Base-by-base conservation (phyloP, 2,797 vertebrate species). In the Sebastes itinus region DNA sequence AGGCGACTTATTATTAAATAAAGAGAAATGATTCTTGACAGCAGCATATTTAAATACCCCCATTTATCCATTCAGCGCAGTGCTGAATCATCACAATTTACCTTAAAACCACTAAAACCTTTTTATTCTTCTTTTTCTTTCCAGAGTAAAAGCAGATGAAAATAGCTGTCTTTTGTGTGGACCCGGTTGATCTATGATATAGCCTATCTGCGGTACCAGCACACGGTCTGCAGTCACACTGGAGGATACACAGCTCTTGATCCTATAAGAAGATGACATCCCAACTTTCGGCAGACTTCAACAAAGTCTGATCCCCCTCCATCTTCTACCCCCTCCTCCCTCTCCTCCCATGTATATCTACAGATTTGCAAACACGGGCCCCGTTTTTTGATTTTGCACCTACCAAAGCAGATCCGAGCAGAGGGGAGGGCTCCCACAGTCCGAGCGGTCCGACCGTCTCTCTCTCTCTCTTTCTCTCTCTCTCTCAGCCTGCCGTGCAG, bases 241-340 rank as follows among this genome's bases (percentile, higher is more conserved):
- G 42, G 83, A 79, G 88, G 87, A 73, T 74, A 75, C 60, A 81
- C 83, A 73, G 86, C 82, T 38, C 87, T 94, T 94, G 90, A 94
- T 94, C 93, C 90, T 91, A 82, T 84, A 90, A 78, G 85, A 93
- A 94, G 91, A 95, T 96, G 95, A 95, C 95, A 95, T 93, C 91
- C 94, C 92, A 96, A 96, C 96, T 96, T 96, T 96, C 90, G 91
- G 92, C 93, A 94, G 93, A 96, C 96, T 96, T 96, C 92, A 92
- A 93, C 94, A 96, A 96, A 96, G 92, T 96, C 91, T 92, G 88
- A 94, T 86, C 56, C 88, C 83, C 76, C 60, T 59, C 7, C 20
- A 52, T 56, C 80, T 49, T 72, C 75, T 67, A 70, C 75, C 76
- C 82, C 81, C 88, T 79, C 81, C 89, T 76, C 89, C 81, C 83